Evolutionary conservation across 2,888 invertebrate species (phyloP), one percentile per base, ranked within the genome.

Genomic region (Agonum fuliginosum): DNA sequence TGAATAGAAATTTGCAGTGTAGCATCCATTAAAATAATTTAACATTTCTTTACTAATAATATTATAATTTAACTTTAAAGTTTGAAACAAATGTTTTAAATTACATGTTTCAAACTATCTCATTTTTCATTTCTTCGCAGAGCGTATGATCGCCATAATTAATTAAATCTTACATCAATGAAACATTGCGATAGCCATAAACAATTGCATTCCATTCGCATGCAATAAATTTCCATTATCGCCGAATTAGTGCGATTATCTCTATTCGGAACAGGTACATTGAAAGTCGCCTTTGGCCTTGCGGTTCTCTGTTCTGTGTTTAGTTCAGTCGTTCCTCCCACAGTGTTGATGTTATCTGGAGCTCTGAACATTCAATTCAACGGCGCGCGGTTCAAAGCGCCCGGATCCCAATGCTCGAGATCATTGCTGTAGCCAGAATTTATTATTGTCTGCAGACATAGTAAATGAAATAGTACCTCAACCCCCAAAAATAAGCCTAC

Each of bases 151-250:
- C 54, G 22, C 24, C 14, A n/a, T 22, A 54, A 54, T 54, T 54
- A 54, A 54, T 54, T 54, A 54, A 54, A 24, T 22, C 22, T 24
- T n/a, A 37, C 30, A 17, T 67, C 67, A 41, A 67, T 67, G 43
- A 54, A 12, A 14, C 5, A 3, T n/a, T n/a, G 41, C 37, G 67
- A 67, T 67, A 67, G 43, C 41, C 67, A 67, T 67, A 67, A 67
- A 67, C 65, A 67, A 67, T 67, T 67, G 43, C 43, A 67, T 54
- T 54, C 54, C 22, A 67, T 41, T 37, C 20, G 17, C 27, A 27
- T 27, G 67, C 67, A 67, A 67, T 67, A 43, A 67, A 67, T 67
- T 67, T 67, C 67, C 67, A 67, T 67, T 67, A 67, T 67, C 43
- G 24, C 10, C n/a, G 67, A 67, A 67, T 67, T 67, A 67, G 67